Evolutionary conservation across 2,797 vertebrate genomes (phyloP).

Genomic region (Gambusia yucatana): DNA sequence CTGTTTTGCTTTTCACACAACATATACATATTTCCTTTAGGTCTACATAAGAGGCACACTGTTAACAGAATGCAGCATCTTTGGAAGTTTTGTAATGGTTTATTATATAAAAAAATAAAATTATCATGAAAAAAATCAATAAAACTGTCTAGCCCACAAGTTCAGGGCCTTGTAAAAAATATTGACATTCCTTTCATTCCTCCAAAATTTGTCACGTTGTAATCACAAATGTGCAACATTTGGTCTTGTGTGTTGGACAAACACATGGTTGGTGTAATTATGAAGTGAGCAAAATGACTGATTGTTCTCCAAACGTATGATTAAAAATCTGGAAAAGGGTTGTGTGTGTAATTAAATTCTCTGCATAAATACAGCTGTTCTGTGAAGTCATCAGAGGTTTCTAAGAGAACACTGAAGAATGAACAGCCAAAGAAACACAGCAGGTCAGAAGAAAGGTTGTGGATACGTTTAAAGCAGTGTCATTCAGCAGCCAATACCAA

Average conservation of each 20-base stretch:
- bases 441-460: not conserved
- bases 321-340: not conserved
- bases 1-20: slow-evolving; percentile 2
- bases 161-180: not conserved
- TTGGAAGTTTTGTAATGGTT: not conserved
- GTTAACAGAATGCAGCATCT: not conserved
- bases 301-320: not conserved
- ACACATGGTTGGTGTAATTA: not conserved
- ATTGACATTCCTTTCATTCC: not conserved
- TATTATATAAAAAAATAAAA: not conserved
- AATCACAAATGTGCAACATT: not conserved
- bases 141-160: not conserved
- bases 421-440: not conserved
- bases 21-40: not conserved
- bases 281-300: not conserved
- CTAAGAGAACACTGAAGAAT: not conserved
- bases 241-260: not conserved
- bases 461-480: not conserved
- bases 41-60: not conserved
- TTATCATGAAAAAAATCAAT: not conserved
- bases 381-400: not conserved
- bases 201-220: not conserved
- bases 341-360: not conserved
- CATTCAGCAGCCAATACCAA: not conserved
- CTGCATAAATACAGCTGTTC: not conserved